Conservation (phyloP, 2,888 invertebrate species). For the Oscheius sp. region DNA sequence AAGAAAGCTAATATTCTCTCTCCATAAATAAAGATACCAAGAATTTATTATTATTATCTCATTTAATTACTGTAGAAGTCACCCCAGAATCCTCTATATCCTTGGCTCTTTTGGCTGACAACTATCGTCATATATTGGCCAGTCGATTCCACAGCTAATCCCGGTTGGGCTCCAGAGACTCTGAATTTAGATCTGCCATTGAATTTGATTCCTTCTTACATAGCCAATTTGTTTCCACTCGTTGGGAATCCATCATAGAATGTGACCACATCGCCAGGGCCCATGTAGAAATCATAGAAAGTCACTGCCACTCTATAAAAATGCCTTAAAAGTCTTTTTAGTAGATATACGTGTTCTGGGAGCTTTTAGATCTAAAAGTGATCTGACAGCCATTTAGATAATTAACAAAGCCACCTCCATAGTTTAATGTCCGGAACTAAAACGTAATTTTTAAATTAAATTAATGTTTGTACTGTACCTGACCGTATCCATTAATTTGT, state of each 20-base stretch:
- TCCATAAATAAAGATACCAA: too few relatives aligned
- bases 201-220: neutral
- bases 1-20: too few relatives aligned
- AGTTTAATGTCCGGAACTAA: too few relatives aligned
- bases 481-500: too few relatives aligned
- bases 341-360: too few relatives aligned
- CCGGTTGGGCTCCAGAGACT: neutral
- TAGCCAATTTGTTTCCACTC: neutral
- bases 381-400: too few relatives aligned
- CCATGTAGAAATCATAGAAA: neutral
- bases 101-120: neutral
- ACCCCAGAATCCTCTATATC: neutral
- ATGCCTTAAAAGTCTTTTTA: too few relatives aligned
- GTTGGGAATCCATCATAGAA: neutral
- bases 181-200: neutral
- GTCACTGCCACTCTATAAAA: neutral
- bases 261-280: neutral
- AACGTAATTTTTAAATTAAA: too few relatives aligned
- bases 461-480: too few relatives aligned
- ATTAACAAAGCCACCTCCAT: too few relatives aligned
- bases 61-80: neutral
- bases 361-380: too few relatives aligned
- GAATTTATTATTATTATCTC: too few relatives aligned
- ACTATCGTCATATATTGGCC: neutral
- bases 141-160: neutral